phyloP scores from a whole-genome alignment of 1,140 invertebrate species.

The Papilio helenus region DNA sequence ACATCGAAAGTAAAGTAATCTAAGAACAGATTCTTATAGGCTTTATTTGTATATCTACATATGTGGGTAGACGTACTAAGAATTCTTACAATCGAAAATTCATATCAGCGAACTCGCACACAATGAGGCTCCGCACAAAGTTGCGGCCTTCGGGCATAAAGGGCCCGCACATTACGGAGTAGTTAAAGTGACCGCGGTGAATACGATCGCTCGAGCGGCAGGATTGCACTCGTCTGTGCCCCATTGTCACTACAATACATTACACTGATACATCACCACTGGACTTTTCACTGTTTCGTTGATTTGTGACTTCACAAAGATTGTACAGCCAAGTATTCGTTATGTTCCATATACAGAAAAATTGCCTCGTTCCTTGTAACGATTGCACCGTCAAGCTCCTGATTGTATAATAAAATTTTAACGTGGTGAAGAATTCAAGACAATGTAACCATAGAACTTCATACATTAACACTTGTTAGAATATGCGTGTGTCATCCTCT shows the following conservation, averaged over 20 bases:
- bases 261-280: slow-evolving; percentile 43
- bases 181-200: slow-evolving; percentile 66
- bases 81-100: slow-evolving; percentile 42
- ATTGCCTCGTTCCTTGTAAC: no score
- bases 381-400: no score
- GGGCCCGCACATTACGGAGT: slow-evolving; percentile 62
- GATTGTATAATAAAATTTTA: no score
- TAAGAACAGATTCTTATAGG: no score
- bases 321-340: neutral
- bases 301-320: neutral
- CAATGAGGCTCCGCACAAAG: slow-evolving; percentile 55
- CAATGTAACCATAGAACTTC: no score
- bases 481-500: no score
- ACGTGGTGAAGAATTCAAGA: no score
- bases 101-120: slow-evolving; percentile 48
- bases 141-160: slow-evolving; percentile 61
- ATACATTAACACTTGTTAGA: no score
- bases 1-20: no score
- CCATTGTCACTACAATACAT: slow-evolving; percentile 58
- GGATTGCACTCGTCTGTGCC: slow-evolving; percentile 50
- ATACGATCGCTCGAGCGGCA: slow-evolving; percentile 60
- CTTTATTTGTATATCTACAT: no score
- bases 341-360: no score
- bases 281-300: slow-evolving; percentile 28
- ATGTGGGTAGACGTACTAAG: neutral